phyloP scores from a whole-genome alignment of 2,888 invertebrate genomes.

The Pelosia muscerda region DNA sequence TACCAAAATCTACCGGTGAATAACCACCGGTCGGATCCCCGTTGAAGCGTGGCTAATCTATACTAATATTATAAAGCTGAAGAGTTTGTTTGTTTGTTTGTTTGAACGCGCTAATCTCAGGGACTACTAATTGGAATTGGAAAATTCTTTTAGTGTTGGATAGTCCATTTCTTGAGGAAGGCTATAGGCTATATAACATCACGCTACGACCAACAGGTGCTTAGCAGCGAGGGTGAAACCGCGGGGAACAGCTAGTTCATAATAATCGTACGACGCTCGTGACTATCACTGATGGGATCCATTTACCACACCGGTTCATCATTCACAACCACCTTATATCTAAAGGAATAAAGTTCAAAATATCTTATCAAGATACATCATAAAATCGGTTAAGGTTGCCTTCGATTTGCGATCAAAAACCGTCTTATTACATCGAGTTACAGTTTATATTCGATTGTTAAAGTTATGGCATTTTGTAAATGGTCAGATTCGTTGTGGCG shows the following conservation, averaged over 20 bases:
- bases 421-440: constrained; percentile 19
- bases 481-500: constrained; percentile 61
- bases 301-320: constrained; percentile 35
- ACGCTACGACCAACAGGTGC: too few relatives aligned
- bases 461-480: constrained; percentile 24
- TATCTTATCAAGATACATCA: constrained; percentile 11
- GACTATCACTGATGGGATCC: constrained; percentile 57
- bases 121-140: too few relatives aligned
- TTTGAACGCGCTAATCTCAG: too few relatives aligned
- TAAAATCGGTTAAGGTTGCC: constrained; percentile 24
- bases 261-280: constrained; percentile 67
- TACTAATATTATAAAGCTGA: too few relatives aligned
- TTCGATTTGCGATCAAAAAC: constrained; percentile 20
- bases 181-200: too few relatives aligned
- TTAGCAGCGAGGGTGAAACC: too few relatives aligned
- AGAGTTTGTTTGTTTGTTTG: too few relatives aligned
- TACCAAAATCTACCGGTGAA: constrained; percentile 28
- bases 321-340: constrained; percentile 26
- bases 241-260: too few relatives aligned
- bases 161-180: too few relatives aligned
- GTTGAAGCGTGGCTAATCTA: constrained; percentile 69
- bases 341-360: constrained; percentile 24
- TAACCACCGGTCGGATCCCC: constrained; percentile 41
- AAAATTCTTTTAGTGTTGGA: too few relatives aligned
- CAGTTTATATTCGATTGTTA: constrained; percentile 24